Conservation (phyloP, 2,113 vertebrate species). For the Dasyurus viverrinus region DNA sequence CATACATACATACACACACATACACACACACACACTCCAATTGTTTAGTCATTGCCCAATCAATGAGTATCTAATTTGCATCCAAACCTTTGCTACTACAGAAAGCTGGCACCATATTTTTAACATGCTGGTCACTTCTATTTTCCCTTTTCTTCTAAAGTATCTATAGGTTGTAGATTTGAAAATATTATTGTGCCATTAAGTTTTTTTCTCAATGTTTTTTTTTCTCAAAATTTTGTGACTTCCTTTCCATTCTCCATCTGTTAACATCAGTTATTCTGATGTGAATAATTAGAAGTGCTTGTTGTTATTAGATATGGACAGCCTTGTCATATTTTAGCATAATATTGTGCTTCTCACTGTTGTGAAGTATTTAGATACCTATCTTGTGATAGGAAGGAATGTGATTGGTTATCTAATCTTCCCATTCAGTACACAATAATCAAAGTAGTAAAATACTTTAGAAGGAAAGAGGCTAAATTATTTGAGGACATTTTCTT, state of each 20-base stretch:
- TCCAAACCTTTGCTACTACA: not conserved
- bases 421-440: constrained; percentile 13
- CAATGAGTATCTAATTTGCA: not conserved
- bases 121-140: not conserved
- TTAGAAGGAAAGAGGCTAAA: constrained; percentile 49
- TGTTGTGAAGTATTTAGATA: constrained; percentile 8
- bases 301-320: not conserved
- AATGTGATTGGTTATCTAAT: not conserved
- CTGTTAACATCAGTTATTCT: not conserved
- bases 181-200: not conserved
- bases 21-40: not conserved
- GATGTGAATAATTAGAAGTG: not conserved
- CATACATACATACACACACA: not conserved
- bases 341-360: not conserved
- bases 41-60: not conserved
- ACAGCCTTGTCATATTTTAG: constrained; percentile 43
- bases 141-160: not conserved
- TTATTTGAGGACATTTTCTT: constrained; percentile 29
- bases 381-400: not conserved
- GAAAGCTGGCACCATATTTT: not conserved
- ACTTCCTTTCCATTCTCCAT: not conserved
- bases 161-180: not conserved
- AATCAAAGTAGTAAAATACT: constrained; percentile 44
- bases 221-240: not conserved
- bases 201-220: not conserved